Base-by-base conservation (phyloP, 2,888 invertebrate genomes). In the Drosophila rubida region DNA sequence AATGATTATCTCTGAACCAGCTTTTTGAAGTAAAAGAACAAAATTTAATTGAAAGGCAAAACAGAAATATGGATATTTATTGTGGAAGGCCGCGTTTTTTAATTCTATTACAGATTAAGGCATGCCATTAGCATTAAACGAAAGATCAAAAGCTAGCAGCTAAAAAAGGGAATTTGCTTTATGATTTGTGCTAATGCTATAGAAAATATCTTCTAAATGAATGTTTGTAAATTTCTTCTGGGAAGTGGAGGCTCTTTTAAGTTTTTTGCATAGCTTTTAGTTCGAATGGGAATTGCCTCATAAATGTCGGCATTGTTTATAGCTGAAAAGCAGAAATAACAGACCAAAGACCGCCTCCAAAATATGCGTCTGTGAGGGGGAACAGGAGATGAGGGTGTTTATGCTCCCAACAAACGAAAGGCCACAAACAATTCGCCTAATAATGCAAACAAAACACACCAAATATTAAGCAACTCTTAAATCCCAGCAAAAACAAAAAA, bases 281-380 rank as follows among this genome's bases (percentile, higher is more conserved):
- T 59, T 54, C 46, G 59, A 66, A 60, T 65, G 23, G 50, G 41
- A 65, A 69, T 69, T 71, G 48, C 68, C 85, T 62, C 82, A 78
- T 71, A 61, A 62, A 59, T 54, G 46, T 45, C 13, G 41, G 14
- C 9, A 59, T 69, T 81, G 75, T 78, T 80, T 80, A 78, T 66
- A 32, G 23, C 50, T 8, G 30, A 45, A 9, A 11, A 32, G 16
- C 11, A 44, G 2, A 51, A 51, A 23, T 27, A 32, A 11, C 1
- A n/a, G n/a, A 44, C 22, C 27, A 41, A 30, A 53, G 11, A 46
- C 11, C 13, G 19, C 46, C 42, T 2, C 4, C 19, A n/a, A 35
- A 45, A 39, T n/a, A 30, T 13, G 11, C n/a, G 25, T n/a, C 2
- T 4, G 7, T 32, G 1, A n/a, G 13, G 35, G 7, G 11, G 4